phyloP scores from a whole-genome alignment of 2,797 vertebrate genomes.

The Dicrostonyx torquatus region DNA sequence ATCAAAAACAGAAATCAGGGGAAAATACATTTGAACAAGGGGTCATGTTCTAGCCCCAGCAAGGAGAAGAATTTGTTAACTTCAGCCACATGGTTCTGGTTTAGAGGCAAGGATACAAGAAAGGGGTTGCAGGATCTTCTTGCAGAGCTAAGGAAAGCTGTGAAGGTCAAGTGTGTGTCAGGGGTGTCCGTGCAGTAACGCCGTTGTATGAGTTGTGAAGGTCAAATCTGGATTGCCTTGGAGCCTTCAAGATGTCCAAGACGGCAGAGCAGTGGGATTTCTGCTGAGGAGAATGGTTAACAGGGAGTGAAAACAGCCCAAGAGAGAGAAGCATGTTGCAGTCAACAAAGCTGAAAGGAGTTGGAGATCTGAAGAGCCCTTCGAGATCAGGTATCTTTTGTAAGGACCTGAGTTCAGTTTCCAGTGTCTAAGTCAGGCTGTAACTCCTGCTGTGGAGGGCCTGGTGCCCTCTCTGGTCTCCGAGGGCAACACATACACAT shows the following conservation, averaged over 20 bases:
- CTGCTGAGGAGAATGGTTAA: background rate
- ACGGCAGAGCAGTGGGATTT: background rate
- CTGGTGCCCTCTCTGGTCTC: background rate
- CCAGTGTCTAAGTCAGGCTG: background rate
- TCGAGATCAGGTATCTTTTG: background rate
- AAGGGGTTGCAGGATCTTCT: no score
- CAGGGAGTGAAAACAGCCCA: background rate
- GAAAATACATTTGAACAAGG: no score
- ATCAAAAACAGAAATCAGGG: no score
- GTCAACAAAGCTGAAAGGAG: background rate
- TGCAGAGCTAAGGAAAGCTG: no score
- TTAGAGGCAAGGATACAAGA: no score
- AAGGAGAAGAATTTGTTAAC: no score
- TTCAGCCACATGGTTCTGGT: no score
- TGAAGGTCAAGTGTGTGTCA: no score
- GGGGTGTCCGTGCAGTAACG: no score
- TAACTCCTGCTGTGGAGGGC: no score
- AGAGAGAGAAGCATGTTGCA: background rate
- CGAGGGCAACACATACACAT: background rate
- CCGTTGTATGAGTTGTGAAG: no score
- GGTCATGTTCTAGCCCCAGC: no score
- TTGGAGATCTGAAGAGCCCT: background rate
- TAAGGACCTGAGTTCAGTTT: background rate
- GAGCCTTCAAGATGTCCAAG: background rate
- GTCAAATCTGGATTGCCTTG: background rate